Evolutionary conservation across 2,113 vertebrate species (phyloP), one percentile per base, ranked within the genome.

Genomic region (Glaucidium brasilianum): DNA sequence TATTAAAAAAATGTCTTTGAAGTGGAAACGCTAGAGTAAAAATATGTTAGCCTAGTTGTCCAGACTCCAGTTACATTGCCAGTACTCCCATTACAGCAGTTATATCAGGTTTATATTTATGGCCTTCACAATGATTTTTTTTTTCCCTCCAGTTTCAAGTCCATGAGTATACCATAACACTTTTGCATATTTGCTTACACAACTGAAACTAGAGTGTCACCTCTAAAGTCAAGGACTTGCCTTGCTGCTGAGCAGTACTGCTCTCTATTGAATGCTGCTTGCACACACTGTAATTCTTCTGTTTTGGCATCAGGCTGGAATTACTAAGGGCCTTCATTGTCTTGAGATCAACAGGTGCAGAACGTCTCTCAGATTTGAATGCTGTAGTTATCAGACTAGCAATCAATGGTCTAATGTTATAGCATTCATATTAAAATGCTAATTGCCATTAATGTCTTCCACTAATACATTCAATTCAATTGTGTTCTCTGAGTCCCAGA

Each of bases 391-490:
- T 87, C 92, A 83, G 68, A 39, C 16, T 14, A 45, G 59, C 59
- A 95, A 91, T 92, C 89, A 87, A 91, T 69, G 59, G 60, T 39
- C 50, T 88, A 93, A 88, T 80, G 71, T 92, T 82, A 93, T 41
- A 83, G 78, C 59, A 90, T 72, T 93, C 72, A 76, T 79, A 92
- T 80, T 85, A 90, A 96, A 91, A 94, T 94, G 63, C 32, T 88
- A 92, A 84, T 90, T 90, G 59, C 23, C 55, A 75, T 75, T 89
- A 91, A 91, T 79, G 72, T 14, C 53, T 72, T 81, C 86, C n/a
- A 49, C 26, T 88, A 79, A 58, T 49, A 34, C n/a, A 79, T 82
- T 91, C 53, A 39, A 71, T 63, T 94, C 74, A 90, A 4, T 63
- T 81, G 43, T 93, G 85, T 71, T 69, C 81, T 80, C 75, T 82